phyloP scores from a whole-genome alignment of 92 coral and sea anemone species.

The Ricordea florida region DNA sequence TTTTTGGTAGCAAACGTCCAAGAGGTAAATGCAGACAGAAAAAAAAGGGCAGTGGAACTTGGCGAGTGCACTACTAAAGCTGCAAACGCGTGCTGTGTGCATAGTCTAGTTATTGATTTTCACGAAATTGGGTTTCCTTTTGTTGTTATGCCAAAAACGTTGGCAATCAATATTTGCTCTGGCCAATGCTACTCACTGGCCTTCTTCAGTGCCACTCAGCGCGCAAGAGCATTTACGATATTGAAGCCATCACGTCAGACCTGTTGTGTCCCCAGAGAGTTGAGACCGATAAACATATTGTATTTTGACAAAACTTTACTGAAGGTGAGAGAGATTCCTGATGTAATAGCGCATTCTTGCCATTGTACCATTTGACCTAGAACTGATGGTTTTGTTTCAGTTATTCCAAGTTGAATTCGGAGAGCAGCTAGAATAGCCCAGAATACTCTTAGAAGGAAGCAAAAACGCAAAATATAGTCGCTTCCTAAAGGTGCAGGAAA shows the following conservation, averaged over 20 bases:
- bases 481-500: no score
- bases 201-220: not conserved
- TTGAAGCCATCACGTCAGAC: not conserved
- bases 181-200: not conserved
- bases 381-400: no score
- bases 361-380: not conserved
- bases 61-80: not conserved
- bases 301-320: not conserved
- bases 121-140: not conserved
- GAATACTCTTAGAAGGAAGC: no score
- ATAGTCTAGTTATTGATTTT: not conserved
- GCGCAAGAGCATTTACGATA: not conserved
- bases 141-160: not conserved
- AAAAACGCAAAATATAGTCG: no score
- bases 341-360: not conserved
- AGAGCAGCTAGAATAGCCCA: no score
- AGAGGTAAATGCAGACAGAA: not conserved
- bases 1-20: constrained; percentile 1
- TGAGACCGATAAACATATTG: not conserved
- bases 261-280: not conserved
- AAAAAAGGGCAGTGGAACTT: not conserved
- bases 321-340: not conserved
- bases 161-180: not conserved
- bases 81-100: not conserved
- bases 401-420: no score